Base-by-base conservation (phyloP, 2,888 invertebrate species). In the Clostera curtula region DNA sequence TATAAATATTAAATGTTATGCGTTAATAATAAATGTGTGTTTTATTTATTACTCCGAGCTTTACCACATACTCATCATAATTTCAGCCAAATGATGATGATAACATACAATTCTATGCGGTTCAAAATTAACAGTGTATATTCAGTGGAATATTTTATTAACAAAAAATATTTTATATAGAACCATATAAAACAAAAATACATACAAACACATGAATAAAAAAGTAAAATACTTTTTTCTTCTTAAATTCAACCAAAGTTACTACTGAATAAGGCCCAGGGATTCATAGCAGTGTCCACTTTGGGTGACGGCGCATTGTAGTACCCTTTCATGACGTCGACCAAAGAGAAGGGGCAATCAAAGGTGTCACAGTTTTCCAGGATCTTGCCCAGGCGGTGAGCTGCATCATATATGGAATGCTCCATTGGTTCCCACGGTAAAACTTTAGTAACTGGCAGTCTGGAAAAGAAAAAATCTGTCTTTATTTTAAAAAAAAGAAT, bases 1-100 rank as follows among this genome's bases (percentile, higher is more conserved):
- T 85, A 85, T 85, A 82, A 85, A 82, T 82, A 85, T 83, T 85
- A 85, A 85, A 88, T 88, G 88, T 88, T 88, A 88, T 87, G 88
- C 88, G 88, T 88, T 88, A 88, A 88, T 87, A 87, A 87, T 87
- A 87, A 63, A 65, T 23, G 10, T 30, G 60, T 31, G 66, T 77
- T 77, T 80, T 47, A 70, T 73, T 79, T 29, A 3, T n/a, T 21
- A n/a, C n/a, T 12, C 13, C 2, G n/a, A n/a, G n/a, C n/a, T n/a
- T n/a, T n/a, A n/a, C n/a, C n/a, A n/a, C n/a, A n/a, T n/a, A n/a
- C n/a, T n/a, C n/a, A n/a, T n/a, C n/a, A n/a, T n/a, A n/a, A n/a
- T n/a, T n/a, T n/a, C n/a, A n/a, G n/a, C n/a, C n/a, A n/a, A n/a
- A n/a, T n/a, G n/a, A n/a, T n/a, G n/a, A n/a, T n/a, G n/a, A n/a